Evolutionary conservation across 2,113 vertebrate genomes (phyloP).

Genomic region (Budorcas taxicolor): DNA sequence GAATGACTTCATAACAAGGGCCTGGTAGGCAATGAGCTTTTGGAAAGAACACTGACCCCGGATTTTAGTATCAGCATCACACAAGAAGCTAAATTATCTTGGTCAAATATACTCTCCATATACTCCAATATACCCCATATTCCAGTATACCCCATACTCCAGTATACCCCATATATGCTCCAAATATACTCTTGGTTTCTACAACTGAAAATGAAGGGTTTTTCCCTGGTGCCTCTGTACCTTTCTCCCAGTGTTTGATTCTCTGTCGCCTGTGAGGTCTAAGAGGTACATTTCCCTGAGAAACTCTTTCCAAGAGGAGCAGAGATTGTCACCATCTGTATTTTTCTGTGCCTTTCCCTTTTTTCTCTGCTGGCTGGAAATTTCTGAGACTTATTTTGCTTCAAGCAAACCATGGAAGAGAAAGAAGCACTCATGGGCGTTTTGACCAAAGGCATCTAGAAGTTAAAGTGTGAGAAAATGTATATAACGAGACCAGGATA

Average conservation of each 20-base stretch:
- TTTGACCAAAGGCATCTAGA: neutral
- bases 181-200: neutral
- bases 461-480: neutral
- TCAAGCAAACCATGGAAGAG: neutral
- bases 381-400: conserved; percentile 25
- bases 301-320: neutral
- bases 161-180: neutral
- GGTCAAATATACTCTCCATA: neutral
- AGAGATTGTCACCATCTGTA: neutral
- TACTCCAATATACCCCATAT: neutral
- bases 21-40: neutral
- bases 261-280: neutral
- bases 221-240: neutral
- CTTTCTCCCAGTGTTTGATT: neutral
- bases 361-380: neutral
- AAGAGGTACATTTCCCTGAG: neutral
- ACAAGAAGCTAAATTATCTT: neutral
- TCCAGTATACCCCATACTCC: neutral
- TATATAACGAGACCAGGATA: neutral
- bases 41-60: neutral
- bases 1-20: neutral
- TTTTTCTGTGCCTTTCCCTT: neutral
- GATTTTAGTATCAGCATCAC: neutral
- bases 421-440: neutral
- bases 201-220: neutral